Evolutionary conservation across 1,140 invertebrate genomes (phyloP).

Genomic region (Galleria mellonella): DNA sequence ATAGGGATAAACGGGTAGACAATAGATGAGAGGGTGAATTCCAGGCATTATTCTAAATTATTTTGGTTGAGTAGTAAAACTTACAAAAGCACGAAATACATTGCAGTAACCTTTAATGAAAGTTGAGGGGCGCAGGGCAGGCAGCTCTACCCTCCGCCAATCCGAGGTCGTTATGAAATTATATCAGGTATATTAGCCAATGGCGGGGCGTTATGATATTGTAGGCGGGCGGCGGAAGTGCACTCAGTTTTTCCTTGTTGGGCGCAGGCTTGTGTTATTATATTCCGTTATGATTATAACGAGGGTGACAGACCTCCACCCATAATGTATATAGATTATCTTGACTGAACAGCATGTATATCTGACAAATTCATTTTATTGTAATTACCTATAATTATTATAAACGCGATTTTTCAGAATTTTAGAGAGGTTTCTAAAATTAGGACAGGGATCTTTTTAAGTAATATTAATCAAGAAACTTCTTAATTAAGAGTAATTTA

Average conservation of each 20-base stretch:
- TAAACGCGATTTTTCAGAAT: too few relatives aligned
- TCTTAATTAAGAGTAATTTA: too few relatives aligned
- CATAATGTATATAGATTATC: conserved; percentile 1
- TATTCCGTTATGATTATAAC: conserved; percentile 71
- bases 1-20: too few relatives aligned
- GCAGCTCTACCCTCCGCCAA: conserved; percentile 43
- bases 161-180: conserved; percentile 70
- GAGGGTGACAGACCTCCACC: conserved; percentile 35
- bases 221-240: conserved; percentile 52
- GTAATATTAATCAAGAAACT: too few relatives aligned
- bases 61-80: too few relatives aligned
- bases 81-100: conserved; percentile 10
- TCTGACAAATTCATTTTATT: too few relatives aligned
- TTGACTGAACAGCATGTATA: too few relatives aligned
- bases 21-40: too few relatives aligned
- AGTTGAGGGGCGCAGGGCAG: conserved; percentile 32
- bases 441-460: too few relatives aligned
- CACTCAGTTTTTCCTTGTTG: conserved; percentile 59
- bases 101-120: conserved; percentile 68
- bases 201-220: conserved; percentile 70
- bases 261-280: conserved; percentile 69
- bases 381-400: too few relatives aligned
- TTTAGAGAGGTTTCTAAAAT: too few relatives aligned
- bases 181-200: conserved; percentile 70
- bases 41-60: too few relatives aligned